Percentiles rank a stretch among this genome's conserved stretches.
Evolutionary conservation across 92 coral and sea anemone species (phyloP).

Genomic region (Micromussa lordhowensis): DNA sequence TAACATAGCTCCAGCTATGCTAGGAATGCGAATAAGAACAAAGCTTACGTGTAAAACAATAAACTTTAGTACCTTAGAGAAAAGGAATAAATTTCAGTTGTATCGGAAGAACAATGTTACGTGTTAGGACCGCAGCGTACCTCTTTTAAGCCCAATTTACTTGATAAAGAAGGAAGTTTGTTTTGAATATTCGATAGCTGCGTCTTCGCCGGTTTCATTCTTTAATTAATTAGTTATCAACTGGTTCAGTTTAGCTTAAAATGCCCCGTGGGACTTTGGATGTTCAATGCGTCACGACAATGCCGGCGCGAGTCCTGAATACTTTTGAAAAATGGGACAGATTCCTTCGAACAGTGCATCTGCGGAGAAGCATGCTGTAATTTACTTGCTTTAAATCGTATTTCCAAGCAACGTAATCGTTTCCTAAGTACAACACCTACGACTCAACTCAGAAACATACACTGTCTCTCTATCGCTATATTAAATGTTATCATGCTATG

Average conservation of each 20-base stretch:
- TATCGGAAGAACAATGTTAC: background rate
- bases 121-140: background rate
- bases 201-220: background rate
- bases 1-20: background rate
- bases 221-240: background rate
- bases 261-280: background rate
- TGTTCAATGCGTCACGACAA: background rate
- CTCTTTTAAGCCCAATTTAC: background rate
- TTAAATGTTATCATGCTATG: background rate
- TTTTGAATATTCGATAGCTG: background rate
- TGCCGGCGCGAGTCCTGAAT: background rate
- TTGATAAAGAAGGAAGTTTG: background rate
- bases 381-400: background rate
- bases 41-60: background rate
- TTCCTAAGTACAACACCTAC: background rate
- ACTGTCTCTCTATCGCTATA: background rate
- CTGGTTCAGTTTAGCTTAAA: background rate
- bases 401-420: background rate
- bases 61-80: background rate
- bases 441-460: background rate
- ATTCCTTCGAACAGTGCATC: background rate
- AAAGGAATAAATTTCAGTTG: background rate
- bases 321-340: background rate
- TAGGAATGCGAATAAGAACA: background rate
- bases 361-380: background rate